Percentiles rank a stretch among this genome's conserved stretches.
phyloP scores from a whole-genome alignment of 2,888 invertebrate species.

The Sarcophaga caerulescens region DNA sequence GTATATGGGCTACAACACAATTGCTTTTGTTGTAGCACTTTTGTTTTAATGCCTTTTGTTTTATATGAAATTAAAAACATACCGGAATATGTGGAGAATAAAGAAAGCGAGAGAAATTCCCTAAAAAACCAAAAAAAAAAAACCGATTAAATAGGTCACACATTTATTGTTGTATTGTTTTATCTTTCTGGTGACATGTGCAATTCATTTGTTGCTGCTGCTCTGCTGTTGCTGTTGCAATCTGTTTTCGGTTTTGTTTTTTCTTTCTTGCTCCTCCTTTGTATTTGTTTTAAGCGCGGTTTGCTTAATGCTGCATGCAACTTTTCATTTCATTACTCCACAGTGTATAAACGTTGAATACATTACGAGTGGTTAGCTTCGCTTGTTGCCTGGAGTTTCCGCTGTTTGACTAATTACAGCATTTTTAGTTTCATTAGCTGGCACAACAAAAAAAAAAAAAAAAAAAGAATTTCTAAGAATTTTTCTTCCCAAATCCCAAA shows the following conservation, averaged over 20 bases:
- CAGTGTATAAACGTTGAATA: constrained; percentile 39
- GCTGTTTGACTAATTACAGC: constrained; percentile 59
- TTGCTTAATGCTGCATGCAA: constrained; percentile 49
- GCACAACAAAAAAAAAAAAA: background rate
- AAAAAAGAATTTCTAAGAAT: background rate
- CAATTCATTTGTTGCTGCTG: constrained; percentile 37
- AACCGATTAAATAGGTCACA: constrained; percentile 58
- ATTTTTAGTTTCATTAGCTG: constrained; percentile 33
- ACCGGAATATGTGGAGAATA: no score
- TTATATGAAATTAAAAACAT: constrained; percentile 6
- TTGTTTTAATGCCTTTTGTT: constrained; percentile 62
- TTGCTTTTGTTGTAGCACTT: constrained; percentile 50
- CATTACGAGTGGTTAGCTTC: background rate
- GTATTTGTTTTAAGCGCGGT: background rate
- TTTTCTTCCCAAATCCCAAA: background rate
- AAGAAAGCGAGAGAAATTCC: constrained; percentile 30
- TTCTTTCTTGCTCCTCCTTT: constrained; percentile 33
- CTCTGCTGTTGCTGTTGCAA: background rate
- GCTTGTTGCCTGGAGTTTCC: constrained; percentile 51
- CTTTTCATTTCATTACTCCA: constrained; percentile 52
- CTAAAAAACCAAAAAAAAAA: constrained; percentile 24
- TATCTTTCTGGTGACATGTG: constrained; percentile 61
- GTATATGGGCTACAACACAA: constrained; percentile 52
- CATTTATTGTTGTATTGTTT: constrained; percentile 61
- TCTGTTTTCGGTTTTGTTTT: background rate